Evolutionary conservation across 2,797 vertebrate species (phyloP).

Genomic region (Glossophaga mutica): DNA sequence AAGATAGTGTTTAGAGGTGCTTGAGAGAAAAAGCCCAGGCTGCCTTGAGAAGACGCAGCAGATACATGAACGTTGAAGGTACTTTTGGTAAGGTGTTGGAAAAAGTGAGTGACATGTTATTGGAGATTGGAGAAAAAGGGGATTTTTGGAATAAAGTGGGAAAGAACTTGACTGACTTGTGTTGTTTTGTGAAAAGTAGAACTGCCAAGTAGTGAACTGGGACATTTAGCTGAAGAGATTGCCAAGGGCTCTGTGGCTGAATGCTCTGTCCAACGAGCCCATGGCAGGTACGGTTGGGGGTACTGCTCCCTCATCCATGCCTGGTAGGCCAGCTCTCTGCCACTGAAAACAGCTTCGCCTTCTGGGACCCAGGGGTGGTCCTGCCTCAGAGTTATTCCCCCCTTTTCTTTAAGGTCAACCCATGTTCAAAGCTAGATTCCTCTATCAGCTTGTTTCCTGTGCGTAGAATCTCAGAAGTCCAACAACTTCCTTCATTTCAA

Average conservation of each 20-base stretch:
- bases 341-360: background rate
- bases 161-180: background rate
- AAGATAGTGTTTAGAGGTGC: background rate
- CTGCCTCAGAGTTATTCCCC: background rate
- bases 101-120: background rate
- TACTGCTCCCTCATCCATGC: background rate
- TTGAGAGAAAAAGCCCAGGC: background rate
- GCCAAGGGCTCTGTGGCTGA: background rate
- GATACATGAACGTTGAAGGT: background rate
- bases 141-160: background rate
- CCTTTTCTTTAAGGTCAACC: background rate
- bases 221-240: background rate
- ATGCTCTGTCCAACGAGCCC: background rate
- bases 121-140: background rate
- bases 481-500: background rate
- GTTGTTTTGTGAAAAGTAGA: background rate
- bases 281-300: background rate
- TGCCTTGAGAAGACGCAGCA: background rate
- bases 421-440: background rate
- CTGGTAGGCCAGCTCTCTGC: background rate
- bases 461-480: background rate
- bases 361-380: background rate
- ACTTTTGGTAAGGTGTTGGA: background rate
- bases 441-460: background rate
- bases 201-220: background rate